Base-by-base conservation (phyloP, 2,888 invertebrate genomes). In the Parasteatoda lunata region DNA sequence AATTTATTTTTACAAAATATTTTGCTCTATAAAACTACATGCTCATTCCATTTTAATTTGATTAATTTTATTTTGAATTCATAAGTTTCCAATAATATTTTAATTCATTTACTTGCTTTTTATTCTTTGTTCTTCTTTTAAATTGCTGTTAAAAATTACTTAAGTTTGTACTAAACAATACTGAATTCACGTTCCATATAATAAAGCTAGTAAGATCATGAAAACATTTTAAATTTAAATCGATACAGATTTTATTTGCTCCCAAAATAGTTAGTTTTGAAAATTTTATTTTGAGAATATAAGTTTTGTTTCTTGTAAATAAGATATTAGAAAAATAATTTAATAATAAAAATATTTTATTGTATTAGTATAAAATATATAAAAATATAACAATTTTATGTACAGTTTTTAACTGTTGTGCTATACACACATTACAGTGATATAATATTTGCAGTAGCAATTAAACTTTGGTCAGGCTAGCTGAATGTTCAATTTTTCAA, bases 391-490 rank as follows among this genome's bases (percentile, higher is more conserved):
- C 49, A 64, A 47, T 72, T 15, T 65, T 80, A 72, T 80, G n/a
- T 80, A 80, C 80, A 80, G 59, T 45, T 66, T 66, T 15, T 9
- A 49, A 66, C 9, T 48, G 59, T n/a, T 64, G 51, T 69, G 68
- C 76, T 77, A 7, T 69, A 75, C 79, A 81, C 52, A 64, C 51
- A 65, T 79, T 73, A 64, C 48, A 52, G 8, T 30, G 51, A 11
- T 64, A 79, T 15, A 59, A n/a, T 71, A 71, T 49, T 49, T n/a
- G 13, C 15, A 77, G 47, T 75, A n/a, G 59, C 47, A 59, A 15
- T 66, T 45, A 11, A 52, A 80, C 85, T 86, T 86, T 86, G 85
- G 85, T 86, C 64, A 86, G 66, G 71, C 80, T 86, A 86, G 85
- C 85, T 80, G 85, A 76, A 80, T 80, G 72, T 52, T 66, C 65